Base-by-base conservation (phyloP, 35 echinoderm and acorn worm genomes). In the Heliocidaris erythrogramma region DNA sequence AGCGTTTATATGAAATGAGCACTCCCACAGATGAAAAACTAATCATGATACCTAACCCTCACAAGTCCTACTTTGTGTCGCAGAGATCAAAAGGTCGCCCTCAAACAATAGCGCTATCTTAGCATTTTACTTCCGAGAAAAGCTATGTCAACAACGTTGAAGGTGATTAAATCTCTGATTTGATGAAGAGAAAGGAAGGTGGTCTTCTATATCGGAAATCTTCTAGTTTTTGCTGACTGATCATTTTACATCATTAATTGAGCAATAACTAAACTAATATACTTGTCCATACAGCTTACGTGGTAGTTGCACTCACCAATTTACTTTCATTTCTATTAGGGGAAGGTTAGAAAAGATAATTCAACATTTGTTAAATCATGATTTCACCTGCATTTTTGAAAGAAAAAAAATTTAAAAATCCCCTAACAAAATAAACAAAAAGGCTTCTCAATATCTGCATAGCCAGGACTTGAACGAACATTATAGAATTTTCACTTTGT, bases 181-280 rank as follows among this genome's bases (percentile, higher is more conserved):
- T 35, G 87, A 89, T 48, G 31, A 89, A 89, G 31, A 48, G 32
- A 89, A 29, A 89, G 87, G 87, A 89, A 89, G 87, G 87, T 89
- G 87, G 65, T 7, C 32, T 48, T 47, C 30, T 14, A 30, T 21
- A 89, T 32, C 31, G 87, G 87, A 89, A 89, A 89, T 89, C 87
- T 89, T 48, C 31, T 32, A 32, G 31, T 89, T 89, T 89, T 32
- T 89, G 87, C 31, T 31, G 47, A 48, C 87, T 32, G 31, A 89
- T 89, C 47, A 48, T 48, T 48, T 89, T 89, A 89, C 87, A 89
- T 89, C 87, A 47, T 89, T 89, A 89, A 48, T 48, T 89, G 87
- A 89, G 87, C 31, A 89, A 89, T 35, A 89, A 89, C 87, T 89
- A 89, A 89, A 89, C 87, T 89, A 89, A 89, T 32, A 16, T 47